Evolutionary conservation across 2,888 invertebrate species (phyloP), one percentile per base, ranked within the genome.

Genomic region (Aplocera efformata): DNA sequence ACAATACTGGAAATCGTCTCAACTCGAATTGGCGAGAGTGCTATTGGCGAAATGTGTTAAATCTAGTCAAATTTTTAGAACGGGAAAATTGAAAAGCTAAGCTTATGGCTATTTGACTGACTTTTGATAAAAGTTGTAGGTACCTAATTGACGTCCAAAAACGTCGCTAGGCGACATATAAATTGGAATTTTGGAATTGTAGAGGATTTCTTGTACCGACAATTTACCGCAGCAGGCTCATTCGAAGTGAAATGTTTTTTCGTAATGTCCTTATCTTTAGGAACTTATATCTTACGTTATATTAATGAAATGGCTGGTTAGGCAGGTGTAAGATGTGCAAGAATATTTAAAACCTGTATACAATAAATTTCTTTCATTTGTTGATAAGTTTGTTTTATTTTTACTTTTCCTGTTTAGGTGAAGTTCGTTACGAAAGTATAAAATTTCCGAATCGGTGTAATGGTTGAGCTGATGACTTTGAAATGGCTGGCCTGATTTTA

Each of bases 351-450:
- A 86, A 86, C 88, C 88, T 88, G 86, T 88, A 88, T 88, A 88
- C 88, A 88, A 88, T 88, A 88, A 84, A 88, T 83, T 88, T 84
- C 88, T 86, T 88, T 88, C 86, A 88, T 88, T 88, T 88, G 88
- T 88, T 88, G 86, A 88, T 63, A 63, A 63, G 53, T 60, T 74
- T 77, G 81, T 86, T 83, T 85, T 63, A 83, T 82, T 83, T 78
- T 32, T 35, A 30, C 4, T 28, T 7, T 26, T 32, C 27, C 11
- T 7, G 10, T 9, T 26, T 26, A 24, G 7, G n/a, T 24, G 7
- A 3, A 24, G 4, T 8, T n/a, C 6, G 3, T 7, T 11, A 11
- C n/a, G n/a, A n/a, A n/a, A n/a, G n/a, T n/a, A n/a, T n/a, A n/a
- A n/a, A n/a, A n/a, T n/a, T n/a, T n/a, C n/a, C n/a, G n/a, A n/a